These are phyloP conservation scores for Mythimna vitellina DNA, from an alignment of 2,888 invertebrate species.

Conservation along the genomic window DNA sequence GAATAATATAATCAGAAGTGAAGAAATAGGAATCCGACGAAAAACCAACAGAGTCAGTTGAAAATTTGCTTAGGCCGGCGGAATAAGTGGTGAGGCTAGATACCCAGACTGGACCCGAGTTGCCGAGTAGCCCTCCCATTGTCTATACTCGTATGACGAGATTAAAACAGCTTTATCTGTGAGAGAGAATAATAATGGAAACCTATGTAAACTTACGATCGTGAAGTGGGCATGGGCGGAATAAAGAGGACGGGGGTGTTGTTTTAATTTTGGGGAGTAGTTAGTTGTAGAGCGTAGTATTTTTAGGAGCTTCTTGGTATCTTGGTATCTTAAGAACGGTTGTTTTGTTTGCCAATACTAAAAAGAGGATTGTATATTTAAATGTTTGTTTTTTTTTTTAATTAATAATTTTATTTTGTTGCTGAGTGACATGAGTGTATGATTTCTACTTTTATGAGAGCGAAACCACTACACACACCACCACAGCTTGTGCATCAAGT, in stretches of 20 bases:
- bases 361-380: neutral
- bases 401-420: too few relatives aligned
- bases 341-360: neutral
- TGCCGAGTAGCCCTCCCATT: constrained; percentile 70
- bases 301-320: neutral
- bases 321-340: too few relatives aligned
- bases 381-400: too few relatives aligned
- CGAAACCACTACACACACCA: too few relatives aligned
- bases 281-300: neutral
- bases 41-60: constrained; percentile 88
- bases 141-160: constrained; percentile 77
- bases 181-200: constrained; percentile 61
- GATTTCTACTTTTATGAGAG: too few relatives aligned
- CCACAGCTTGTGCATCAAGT: too few relatives aligned
- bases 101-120: constrained; percentile 76
- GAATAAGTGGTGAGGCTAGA: constrained; percentile 86
- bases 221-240: constrained; percentile 42
- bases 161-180: constrained; percentile 66
- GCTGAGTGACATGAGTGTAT: too few relatives aligned
- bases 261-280: constrained; percentile 37
- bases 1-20: constrained; percentile 90
- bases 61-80: constrained; percentile 91
- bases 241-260: constrained; percentile 41
- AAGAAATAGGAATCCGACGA: constrained; percentile 90
- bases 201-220: constrained; percentile 66